Evolutionary conservation across 2,888 invertebrate genomes (phyloP).

Genomic region (Spodoptera exigua): DNA sequence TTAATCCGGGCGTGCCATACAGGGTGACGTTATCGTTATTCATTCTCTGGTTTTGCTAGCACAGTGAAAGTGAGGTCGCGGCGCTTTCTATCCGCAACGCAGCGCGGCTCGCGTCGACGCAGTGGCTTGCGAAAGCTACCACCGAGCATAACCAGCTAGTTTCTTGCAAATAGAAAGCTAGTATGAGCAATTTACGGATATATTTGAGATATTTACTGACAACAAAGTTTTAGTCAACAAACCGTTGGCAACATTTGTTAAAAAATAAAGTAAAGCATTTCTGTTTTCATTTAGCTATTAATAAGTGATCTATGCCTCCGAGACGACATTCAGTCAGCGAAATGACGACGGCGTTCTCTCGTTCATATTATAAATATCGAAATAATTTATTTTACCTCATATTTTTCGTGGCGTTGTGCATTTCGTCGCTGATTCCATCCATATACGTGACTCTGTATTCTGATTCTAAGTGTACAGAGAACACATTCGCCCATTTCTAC

Average conservation of each 20-base stretch:
- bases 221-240: not conserved
- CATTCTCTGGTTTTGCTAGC: conserved; percentile 64
- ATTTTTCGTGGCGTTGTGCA: conserved; percentile 67
- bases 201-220: conserved; percentile 11
- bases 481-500: conserved; percentile 72
- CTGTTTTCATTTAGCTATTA: too few relatives aligned
- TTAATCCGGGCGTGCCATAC: conserved; percentile 33
- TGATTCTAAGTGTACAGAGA: conserved; percentile 68
- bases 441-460: conserved; percentile 74
- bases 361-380: conserved; percentile 37
- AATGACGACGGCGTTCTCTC: conserved; percentile 36
- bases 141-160: conserved; percentile 13
- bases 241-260: not conserved
- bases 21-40: conserved; percentile 56
- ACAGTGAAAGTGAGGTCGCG: conserved; percentile 87
- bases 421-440: conserved; percentile 71
- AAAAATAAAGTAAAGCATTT: not conserved
- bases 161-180: conserved; percentile 49
- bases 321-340: conserved; percentile 15
- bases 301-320: conserved; percentile 56
- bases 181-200: conserved; percentile 27
- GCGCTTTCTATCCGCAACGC: conserved; percentile 84
- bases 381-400: conserved; percentile 63
- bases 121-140: conserved; percentile 80
- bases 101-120: conserved; percentile 41